phyloP scores from a whole-genome alignment of 2,888 invertebrate genomes.

The Diarsia dahlii region DNA sequence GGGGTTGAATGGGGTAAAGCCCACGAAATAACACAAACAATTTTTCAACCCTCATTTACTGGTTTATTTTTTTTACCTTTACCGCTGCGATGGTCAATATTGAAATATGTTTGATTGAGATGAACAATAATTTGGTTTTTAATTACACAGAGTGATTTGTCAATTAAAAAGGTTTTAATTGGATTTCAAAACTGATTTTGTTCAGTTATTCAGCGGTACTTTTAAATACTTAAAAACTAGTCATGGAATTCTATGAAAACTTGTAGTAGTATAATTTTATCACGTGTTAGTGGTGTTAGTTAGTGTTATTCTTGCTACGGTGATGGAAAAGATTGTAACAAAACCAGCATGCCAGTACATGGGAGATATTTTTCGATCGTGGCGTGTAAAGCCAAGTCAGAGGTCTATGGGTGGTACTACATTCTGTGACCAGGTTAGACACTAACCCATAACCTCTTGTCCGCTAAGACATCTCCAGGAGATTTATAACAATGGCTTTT shows the following conservation, averaged over 20 bases:
- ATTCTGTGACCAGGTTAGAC: too few relatives aligned
- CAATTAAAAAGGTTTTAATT: not conserved
- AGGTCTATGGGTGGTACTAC: too few relatives aligned
- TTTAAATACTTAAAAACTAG: not conserved
- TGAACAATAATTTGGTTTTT: not conserved
- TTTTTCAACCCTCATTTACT: constrained; percentile 19
- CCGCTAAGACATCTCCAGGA: too few relatives aligned
- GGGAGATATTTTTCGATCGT: too few relatives aligned
- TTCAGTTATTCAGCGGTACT: not conserved
- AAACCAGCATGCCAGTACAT: too few relatives aligned
- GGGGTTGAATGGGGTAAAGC: constrained; percentile 36
- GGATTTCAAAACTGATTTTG: not conserved
- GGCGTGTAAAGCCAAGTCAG: too few relatives aligned
- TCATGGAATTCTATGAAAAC: not conserved
- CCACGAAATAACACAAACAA: constrained; percentile 42
- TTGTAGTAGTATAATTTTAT: too few relatives aligned
- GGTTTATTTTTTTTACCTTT: not conserved
- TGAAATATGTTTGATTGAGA: not conserved
- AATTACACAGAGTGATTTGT: not conserved
- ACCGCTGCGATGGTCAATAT: not conserved
- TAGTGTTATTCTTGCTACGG: too few relatives aligned
- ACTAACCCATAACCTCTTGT: too few relatives aligned
- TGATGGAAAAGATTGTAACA: too few relatives aligned
- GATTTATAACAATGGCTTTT: too few relatives aligned
- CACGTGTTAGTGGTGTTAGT: too few relatives aligned